phyloP scores from a whole-genome alignment of 2,797 vertebrate species.

The Acanthurus lineatus region DNA sequence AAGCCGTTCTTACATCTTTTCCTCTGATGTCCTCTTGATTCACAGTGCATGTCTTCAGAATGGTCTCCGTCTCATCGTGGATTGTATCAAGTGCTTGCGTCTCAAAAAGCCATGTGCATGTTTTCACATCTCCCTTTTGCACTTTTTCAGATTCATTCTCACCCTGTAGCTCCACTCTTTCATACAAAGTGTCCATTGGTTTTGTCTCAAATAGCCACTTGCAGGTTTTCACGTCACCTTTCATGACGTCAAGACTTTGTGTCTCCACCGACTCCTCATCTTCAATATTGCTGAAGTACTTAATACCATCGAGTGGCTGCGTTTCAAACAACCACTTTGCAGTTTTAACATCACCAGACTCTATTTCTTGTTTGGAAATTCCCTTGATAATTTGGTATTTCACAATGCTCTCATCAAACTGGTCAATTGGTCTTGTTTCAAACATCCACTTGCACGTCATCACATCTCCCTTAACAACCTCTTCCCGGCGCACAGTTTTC shows the following conservation, averaged over 20 bases:
- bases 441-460: conserved; percentile 95
- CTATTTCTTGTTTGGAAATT: conserved; percentile 93
- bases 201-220: conserved; percentile 97
- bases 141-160: conserved; percentile 82
- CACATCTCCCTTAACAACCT: conserved; percentile 93
- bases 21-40: conserved; percentile 90
- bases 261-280: conserved; percentile 83
- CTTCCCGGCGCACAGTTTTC: conserved; percentile 92
- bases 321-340: conserved; percentile 98
- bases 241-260: conserved; percentile 83
- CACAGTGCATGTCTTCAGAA: conserved; percentile 85
- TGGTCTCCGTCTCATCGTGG: conserved; percentile 84
- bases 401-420: conserved; percentile 90
- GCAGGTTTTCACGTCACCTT: conserved; percentile 93
- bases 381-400: conserved; percentile 94
- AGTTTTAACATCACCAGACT: conserved; percentile 93
- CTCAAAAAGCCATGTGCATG: conserved; percentile 94
- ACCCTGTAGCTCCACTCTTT: conserved; percentile 82
- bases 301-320: conserved; percentile 93
- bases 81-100: conserved; percentile 91
- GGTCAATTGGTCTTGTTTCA: conserved; percentile 94
- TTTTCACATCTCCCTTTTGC: conserved; percentile 92
- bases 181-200: conserved; percentile 91
- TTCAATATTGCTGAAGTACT: conserved; percentile 90
- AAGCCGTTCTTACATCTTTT: conserved; percentile 89